Evolutionary conservation across 2,113 vertebrate species (phyloP).

Genomic region (Martes martes): DNA sequence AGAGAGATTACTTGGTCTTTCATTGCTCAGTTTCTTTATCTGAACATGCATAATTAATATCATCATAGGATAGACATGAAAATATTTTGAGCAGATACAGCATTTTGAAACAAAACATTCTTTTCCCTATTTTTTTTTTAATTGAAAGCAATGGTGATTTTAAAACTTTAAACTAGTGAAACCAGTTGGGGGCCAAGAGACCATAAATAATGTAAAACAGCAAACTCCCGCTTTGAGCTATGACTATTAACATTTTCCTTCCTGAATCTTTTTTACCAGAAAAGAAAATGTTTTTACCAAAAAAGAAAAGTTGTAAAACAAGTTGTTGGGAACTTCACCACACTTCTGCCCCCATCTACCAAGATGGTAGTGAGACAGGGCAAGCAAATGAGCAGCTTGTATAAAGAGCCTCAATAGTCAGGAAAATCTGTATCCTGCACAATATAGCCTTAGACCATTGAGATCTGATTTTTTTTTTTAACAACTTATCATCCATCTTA

Average conservation of each 20-base stretch:
- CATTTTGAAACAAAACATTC: not conserved
- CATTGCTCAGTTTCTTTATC: not conserved
- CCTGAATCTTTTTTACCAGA: not conserved
- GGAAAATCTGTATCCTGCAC: not conserved
- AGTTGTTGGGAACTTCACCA: not conserved
- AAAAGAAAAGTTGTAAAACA: not conserved
- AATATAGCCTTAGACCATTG: not conserved
- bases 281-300: not conserved
- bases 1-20: not conserved
- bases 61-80: not conserved
- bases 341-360: not conserved
- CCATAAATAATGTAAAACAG: not conserved
- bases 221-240: not conserved
- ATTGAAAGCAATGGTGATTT: slow-evolving; percentile 9
- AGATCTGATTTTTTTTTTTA: not conserved
- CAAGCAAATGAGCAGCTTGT: not conserved
- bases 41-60: not conserved
- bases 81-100: not conserved
- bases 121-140: not conserved
- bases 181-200: not conserved
- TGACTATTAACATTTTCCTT: not conserved
- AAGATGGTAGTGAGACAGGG: not conserved
- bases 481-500: not conserved
- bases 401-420: not conserved
- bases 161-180: not conserved